Evolutionary conservation across 2,888 invertebrate genomes (phyloP), one percentile per base, ranked within the genome.

Genomic region (Synanthedon andrenaeformis): DNA sequence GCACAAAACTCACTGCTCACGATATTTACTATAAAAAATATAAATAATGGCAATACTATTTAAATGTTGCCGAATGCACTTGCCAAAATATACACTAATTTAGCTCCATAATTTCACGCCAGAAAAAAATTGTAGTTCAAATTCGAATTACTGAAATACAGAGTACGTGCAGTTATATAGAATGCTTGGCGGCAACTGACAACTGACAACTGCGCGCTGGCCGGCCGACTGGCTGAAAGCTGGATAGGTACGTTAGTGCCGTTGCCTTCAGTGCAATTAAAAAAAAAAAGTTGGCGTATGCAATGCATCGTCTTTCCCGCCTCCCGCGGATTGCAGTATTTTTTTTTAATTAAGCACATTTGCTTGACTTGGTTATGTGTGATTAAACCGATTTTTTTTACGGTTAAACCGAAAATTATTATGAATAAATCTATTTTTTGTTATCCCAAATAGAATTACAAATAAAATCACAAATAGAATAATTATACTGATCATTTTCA

Each of bases 41-140:
- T 64, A 63, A 64, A 72, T 71, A 70, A 63, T 54, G 54, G 19
- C 56, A 35, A 61, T 52, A 56, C 58, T 61, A 62, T 49, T 57
- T 42, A 35, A 59, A 59, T 58, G 59, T 63, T 64, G 69, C 69
- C 67, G 69, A 71, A 57, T 62, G 63, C 61, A 61, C 59, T 56
- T 2, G n/a, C 42, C 2, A 28, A n/a, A 51, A 49, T 35, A 49
- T 23, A 23, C 23, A 17, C 13, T 13, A 4, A 49, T 51, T 52
- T 51, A 58, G 62, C 3, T 8, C 35, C 1, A 56, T 52, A 52
- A 64, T 59, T 56, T 62, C 61, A 53, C 54, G 49, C 48, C 54
- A 57, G 61, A 56, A 58, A 56, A 58, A 54, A 55, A 42, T 1
- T 28, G 3, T 14, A 45, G 14, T 11, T 14, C 45, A 45, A 45